Conservation (phyloP, 2,797 vertebrate species). For the Gorsachius magnificus region DNA sequence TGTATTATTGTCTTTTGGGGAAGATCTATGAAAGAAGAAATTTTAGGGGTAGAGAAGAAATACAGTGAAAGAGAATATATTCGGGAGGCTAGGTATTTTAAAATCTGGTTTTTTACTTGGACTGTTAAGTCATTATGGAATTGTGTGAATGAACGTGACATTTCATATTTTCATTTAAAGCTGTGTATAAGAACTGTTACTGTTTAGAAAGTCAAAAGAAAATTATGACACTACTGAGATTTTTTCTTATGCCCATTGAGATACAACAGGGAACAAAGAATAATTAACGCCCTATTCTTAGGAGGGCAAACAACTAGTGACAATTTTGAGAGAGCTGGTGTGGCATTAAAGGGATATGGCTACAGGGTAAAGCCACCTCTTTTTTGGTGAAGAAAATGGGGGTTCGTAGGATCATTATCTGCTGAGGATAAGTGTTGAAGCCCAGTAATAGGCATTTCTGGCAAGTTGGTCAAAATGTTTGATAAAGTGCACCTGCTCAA, state of each 20-base stretch:
- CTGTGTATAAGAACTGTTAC: not conserved
- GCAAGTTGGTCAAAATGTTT: not conserved
- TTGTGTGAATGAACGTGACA: not conserved
- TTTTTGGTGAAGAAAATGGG: not conserved
- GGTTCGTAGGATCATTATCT: not conserved
- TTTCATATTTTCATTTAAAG: not conserved
- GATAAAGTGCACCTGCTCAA: not conserved
- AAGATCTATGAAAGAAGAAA: not conserved
- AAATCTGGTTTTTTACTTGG: not conserved
- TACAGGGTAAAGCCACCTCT: not conserved
- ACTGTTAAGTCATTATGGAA: not conserved
- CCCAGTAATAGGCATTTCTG: not conserved
- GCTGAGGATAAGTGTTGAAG: not conserved
- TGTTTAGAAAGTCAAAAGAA: not conserved
- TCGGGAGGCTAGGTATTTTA: not conserved
- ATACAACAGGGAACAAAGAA: not conserved
- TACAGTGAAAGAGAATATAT: not conserved
- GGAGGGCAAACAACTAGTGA: not conserved
- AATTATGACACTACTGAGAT: not conserved
- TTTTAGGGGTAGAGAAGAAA: not conserved
- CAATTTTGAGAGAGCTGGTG: not conserved
- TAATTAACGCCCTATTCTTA: accelerated
- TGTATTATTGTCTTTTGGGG: not conserved
- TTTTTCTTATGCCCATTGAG: not conserved
- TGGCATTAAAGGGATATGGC: not conserved